These are phyloP conservation scores for Mystacornis crossleyi DNA, from an alignment of 2,113 vertebrate species.

Conservation along the genomic window DNA sequence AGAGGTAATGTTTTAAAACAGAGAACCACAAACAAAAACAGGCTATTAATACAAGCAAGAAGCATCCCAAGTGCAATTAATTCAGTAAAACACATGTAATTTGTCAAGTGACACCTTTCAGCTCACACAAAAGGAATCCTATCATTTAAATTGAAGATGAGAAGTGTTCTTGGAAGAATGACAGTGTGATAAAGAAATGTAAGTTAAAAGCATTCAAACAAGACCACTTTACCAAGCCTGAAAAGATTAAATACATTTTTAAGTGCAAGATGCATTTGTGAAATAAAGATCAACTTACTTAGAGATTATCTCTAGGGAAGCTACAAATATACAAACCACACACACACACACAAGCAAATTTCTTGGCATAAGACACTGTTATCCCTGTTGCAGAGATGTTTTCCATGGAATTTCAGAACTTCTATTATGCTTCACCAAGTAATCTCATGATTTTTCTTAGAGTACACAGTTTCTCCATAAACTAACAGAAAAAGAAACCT, in stretches of 20 bases:
- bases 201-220: constrained; percentile 21
- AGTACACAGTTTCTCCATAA: not conserved
- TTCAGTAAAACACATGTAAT: not conserved
- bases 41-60: not conserved
- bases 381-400: not conserved
- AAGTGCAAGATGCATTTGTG: not conserved
- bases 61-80: not conserved
- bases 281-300: constrained; percentile 15
- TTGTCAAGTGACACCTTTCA: constrained; percentile 11
- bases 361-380: not conserved
- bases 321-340: not conserved
- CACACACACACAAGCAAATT: not conserved
- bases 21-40: not conserved
- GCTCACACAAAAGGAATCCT: not conserved
- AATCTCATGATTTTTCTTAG: not conserved
- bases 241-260: not conserved
- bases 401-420: not conserved
- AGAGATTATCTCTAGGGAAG: constrained; percentile 4
- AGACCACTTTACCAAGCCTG: not conserved
- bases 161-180: not conserved
- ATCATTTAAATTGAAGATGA: constrained; percentile 19
- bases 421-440: not conserved
- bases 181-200: not conserved
- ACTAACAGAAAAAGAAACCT: not conserved
- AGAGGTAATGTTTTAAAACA: not conserved